Percentiles rank a stretch among this genome's conserved stretches.
Evolutionary conservation across 2,888 invertebrate genomes (phyloP).

Genomic region (Pegoplata infirma): DNA sequence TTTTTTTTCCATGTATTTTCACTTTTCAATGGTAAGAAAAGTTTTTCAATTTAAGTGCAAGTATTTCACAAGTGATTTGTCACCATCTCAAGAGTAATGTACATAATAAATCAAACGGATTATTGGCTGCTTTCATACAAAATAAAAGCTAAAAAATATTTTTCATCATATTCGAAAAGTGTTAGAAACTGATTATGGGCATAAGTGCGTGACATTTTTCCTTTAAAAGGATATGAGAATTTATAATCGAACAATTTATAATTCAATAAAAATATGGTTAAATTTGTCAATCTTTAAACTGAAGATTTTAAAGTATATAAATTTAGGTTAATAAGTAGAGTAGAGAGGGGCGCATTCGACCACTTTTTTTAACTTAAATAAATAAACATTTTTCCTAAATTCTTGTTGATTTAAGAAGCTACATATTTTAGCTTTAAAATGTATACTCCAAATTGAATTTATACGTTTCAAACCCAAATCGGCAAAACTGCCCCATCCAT

Average conservation of each 20-base stretch:
- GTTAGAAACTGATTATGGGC: neutral
- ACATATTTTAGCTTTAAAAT: no score
- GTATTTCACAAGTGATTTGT: conserved; percentile 45
- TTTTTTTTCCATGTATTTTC: neutral
- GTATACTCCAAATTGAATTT: no score
- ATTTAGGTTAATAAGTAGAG: no score
- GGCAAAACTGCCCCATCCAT: no score
- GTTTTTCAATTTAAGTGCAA: conserved; percentile 45
- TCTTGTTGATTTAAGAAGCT: no score
- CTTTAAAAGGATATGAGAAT: neutral
- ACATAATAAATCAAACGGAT: conserved; percentile 51
- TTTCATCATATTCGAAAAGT: neutral
- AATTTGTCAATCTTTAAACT: neutral
- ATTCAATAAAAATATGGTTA: neutral
- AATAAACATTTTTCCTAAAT: no score
- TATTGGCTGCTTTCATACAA: conserved; percentile 40
- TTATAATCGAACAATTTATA: neutral
- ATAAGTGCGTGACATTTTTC: neutral
- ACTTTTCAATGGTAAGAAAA: conserved; percentile 13
- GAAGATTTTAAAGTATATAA: no score
- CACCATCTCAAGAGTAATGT: conserved; percentile 36
- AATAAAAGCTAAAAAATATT: neutral
- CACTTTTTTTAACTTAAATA: no score
- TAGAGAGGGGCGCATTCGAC: no score
- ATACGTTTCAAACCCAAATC: no score